Evolutionary conservation across 2,113 vertebrate genomes (phyloP).

Genomic region (Nothobranchius furzeri): DNA sequence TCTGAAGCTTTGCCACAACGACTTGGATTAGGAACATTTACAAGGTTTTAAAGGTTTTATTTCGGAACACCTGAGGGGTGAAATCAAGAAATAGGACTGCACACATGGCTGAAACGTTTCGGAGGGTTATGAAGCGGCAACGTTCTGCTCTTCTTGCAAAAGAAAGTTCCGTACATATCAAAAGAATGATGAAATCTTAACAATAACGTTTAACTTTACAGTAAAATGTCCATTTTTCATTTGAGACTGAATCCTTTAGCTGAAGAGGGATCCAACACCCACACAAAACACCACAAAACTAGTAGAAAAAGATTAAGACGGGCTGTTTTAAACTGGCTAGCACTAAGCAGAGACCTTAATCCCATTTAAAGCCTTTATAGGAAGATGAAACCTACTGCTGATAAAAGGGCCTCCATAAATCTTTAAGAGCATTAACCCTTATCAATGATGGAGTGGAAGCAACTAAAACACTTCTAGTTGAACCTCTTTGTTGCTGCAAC

Average conservation of each 20-base stretch:
- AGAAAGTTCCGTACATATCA: too few species aligned
- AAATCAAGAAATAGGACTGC: too few species aligned
- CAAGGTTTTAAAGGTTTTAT: too few species aligned
- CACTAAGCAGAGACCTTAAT: background rate
- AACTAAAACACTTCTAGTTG: background rate
- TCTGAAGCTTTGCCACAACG: background rate
- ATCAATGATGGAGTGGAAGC: background rate
- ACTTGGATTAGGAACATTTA: too few species aligned
- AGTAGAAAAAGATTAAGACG: background rate
- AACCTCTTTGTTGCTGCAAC: background rate
- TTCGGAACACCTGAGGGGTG: too few species aligned
- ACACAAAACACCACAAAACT: background rate
- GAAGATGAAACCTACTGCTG: background rate
- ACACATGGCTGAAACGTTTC: too few species aligned
- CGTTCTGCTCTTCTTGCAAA: too few species aligned
- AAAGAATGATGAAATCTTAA: too few species aligned
- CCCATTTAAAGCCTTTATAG: background rate
- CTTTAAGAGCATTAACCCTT: background rate
- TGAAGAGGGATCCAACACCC: background rate
- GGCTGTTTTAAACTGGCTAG: background rate
- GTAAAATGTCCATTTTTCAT: too few species aligned
- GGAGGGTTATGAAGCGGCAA: too few species aligned
- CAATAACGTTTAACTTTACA: too few species aligned
- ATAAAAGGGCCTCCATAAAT: background rate
- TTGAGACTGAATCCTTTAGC: background rate